Percentiles rank a stretch among this genome's conserved stretches.
Conservation (phyloP, 2,888 invertebrate genomes). For the Caenorhabditis virilis region DNA sequence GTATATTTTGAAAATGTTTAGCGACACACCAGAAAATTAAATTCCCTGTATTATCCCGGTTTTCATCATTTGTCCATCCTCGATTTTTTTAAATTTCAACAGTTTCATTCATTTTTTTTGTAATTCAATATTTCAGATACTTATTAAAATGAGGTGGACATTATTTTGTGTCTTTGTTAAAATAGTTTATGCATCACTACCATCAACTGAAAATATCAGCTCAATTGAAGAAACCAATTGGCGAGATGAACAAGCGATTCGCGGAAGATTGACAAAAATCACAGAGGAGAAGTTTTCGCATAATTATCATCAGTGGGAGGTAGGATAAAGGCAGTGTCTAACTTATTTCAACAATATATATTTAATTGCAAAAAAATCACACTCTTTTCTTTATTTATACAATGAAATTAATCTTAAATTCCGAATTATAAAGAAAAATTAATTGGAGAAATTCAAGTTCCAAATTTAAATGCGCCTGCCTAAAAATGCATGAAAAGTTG, state of each 20-base stretch:
- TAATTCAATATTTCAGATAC: not conserved
- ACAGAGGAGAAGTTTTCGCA: constrained; percentile 49
- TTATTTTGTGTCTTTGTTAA: too few species aligned
- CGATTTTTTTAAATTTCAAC: not conserved
- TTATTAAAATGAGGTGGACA: too few species aligned
- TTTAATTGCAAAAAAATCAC: constrained; percentile 4
- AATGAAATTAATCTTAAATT: too few species aligned
- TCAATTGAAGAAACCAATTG: constrained; percentile 38
- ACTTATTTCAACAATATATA: not conserved
- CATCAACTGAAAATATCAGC: not conserved
- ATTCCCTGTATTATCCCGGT: too few species aligned
- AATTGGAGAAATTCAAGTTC: not conserved
- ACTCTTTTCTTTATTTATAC: not conserved
- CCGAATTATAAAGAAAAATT: not conserved
- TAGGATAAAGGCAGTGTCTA: not conserved
- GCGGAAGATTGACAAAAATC: constrained; percentile 33
- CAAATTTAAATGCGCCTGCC: too few species aligned
- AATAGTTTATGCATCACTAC: too few species aligned
- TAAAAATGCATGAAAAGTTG: too few species aligned
- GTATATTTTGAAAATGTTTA: too few species aligned
- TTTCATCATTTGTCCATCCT: not conserved
- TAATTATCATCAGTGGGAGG: constrained; percentile 36
- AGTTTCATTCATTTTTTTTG: not conserved
- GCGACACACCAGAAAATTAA: too few species aligned
- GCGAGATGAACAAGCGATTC: constrained; percentile 48